Base-by-base conservation (phyloP, 1,140 invertebrate species). In the Kradibia gibbosae region DNA sequence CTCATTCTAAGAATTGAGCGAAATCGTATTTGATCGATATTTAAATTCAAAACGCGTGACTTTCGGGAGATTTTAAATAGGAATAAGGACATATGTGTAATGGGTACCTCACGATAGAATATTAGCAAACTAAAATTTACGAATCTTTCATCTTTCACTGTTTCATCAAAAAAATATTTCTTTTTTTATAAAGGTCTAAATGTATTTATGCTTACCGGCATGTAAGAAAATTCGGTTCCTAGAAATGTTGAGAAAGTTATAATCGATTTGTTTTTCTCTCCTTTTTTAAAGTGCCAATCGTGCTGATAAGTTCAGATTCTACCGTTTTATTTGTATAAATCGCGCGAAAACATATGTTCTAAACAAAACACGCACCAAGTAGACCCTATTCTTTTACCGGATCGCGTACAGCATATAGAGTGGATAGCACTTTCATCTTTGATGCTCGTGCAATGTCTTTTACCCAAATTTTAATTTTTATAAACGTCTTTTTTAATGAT, bases 121-220 rank as follows among this genome's bases (percentile, higher is more conserved):
- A 65, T 65, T 65, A 5, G 31, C 31, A 20, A n/a, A 36, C 60
- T 65, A 65, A 65, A 13, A 34, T 65, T 65, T 36, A 36, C 31
- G 31, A 65, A 65, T 17, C 4, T 25, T 34, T 20, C 31, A 36
- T 65, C 60, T 20, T 65, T 65, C 15, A 15, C 1, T 34, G 34
- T 65, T 36, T 65, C 34, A 65, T 36, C 31, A 65, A 39, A 70
- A 70, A 70, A 70, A 70, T n/a, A 45, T 70, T 70, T 70, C 39
- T 42, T 39, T 45, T 70, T 70, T 70, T 45, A 70, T 45, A 39
- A 25, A 11, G 67, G n/a, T 0, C 39, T 45, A 45, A 42, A 70
- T 70, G 11, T 70, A 42, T 70, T 70, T 39, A 70, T 70, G 22
- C 36, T 65, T 65, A 65, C 15, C 13, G 34, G 34, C 0, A 25